Evolutionary conservation across 2,113 vertebrate species (phyloP).

Genomic region (Laticauda laticaudata): DNA sequence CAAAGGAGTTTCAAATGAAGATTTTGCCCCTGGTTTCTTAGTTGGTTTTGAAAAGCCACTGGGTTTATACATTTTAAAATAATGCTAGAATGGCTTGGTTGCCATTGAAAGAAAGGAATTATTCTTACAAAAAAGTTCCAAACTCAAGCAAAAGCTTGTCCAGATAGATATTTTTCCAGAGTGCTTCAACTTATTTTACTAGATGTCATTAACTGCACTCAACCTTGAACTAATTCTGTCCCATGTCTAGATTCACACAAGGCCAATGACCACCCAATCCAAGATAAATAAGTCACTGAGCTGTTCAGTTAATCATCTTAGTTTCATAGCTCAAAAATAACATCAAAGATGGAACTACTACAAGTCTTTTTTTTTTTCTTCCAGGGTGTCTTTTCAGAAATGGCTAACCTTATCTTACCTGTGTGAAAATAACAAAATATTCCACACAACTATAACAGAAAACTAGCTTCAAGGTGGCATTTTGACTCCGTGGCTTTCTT

Average conservation of each 20-base stretch:
- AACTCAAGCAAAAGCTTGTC: not conserved
- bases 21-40: not conserved
- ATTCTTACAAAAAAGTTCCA: not conserved
- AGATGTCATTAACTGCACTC: not conserved
- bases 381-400: slow-evolving; percentile 38
- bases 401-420: slow-evolving; percentile 30
- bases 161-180: not conserved
- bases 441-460: slow-evolving; percentile 47
- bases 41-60: not conserved
- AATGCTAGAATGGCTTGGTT: not conserved
- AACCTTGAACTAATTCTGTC: not conserved
- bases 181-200: not conserved
- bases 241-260: not conserved
- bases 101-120: not conserved
- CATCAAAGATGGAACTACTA: not conserved
- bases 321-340: slow-evolving; percentile 16
- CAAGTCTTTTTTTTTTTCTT: not conserved
- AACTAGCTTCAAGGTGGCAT: slow-evolving; percentile 54
- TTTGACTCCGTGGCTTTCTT: slow-evolving; percentile 59
- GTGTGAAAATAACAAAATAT: slow-evolving; percentile 59
- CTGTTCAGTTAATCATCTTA: slow-evolving; percentile 6
- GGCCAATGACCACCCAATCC: not conserved
- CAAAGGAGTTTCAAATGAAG: not conserved
- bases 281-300: not conserved
- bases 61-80: not conserved